Evolutionary conservation across 2,113 vertebrate species (phyloP).

Genomic region (Malurus elegans): DNA sequence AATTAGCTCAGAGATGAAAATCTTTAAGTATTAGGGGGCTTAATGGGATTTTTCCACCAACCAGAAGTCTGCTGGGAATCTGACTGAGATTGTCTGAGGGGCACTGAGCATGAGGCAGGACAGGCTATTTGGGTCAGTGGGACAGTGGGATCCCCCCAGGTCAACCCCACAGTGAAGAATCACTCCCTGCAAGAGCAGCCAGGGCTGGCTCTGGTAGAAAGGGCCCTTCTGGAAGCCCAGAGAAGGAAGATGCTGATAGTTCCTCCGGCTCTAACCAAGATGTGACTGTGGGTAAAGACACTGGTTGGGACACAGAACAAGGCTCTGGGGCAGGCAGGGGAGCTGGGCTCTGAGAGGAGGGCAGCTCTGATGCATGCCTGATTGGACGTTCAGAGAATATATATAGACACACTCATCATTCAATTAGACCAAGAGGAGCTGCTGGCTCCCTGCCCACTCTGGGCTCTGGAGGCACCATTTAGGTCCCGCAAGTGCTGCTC

Average conservation of each 20-base stretch:
- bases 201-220: not conserved
- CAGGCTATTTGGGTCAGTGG: not conserved
- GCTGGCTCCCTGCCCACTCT: not conserved
- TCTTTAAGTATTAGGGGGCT: not conserved
- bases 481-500: not conserved
- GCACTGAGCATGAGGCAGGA: not conserved
- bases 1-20: not conserved
- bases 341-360: not conserved
- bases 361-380: not conserved
- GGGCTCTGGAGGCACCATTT: not conserved
- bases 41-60: not conserved
- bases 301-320: not conserved
- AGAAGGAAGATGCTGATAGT: not conserved
- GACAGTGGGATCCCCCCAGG: not conserved
- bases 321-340: not conserved
- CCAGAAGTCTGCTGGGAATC: not conserved
- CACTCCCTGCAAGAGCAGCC: not conserved
- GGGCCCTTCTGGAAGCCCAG: not conserved
- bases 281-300: not conserved
- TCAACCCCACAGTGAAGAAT: not conserved
- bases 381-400: not conserved
- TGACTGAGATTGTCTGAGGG: not conserved
- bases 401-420: fast-evolving
- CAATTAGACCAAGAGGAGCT: not conserved
- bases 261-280: not conserved